A percentile compares a stretch with the other conserved stretches of the same genome.
Evolutionary conservation across 2,888 invertebrate genomes (phyloP).

Genomic region (Mactromeris polynyma): DNA sequence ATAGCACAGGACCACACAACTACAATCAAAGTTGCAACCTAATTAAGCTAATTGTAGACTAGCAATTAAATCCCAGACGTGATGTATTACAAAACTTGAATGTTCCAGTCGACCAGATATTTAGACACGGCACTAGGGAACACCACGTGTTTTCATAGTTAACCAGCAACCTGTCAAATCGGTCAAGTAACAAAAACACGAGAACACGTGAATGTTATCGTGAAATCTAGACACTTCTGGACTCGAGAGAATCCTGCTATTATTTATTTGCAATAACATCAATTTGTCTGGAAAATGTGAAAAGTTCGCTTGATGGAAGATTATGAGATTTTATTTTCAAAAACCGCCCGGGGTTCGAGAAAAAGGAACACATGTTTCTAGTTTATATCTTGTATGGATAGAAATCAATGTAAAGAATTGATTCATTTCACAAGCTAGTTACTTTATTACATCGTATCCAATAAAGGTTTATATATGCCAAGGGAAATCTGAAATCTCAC

Average conservation of each 20-base stretch:
- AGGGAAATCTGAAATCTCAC: conserved; percentile 11
- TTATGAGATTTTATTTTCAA: neutral
- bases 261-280: conserved; percentile 20
- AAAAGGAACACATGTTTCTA: conserved; percentile 3
- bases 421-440: neutral
- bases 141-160: neutral
- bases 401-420: conserved; percentile 34
- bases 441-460: neutral
- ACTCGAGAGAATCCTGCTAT: neutral
- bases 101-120: neutral
- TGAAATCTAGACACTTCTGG: neutral
- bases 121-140: neutral
- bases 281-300: conserved; percentile 17
- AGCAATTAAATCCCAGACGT: conserved; percentile 1
- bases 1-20: neutral
- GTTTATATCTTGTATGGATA: conserved; percentile 17
- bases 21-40: neutral
- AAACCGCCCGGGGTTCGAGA: neutral
- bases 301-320: neutral
- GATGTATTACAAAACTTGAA: neutral
- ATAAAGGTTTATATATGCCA: neutral
- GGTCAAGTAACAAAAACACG: neutral
- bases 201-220: neutral
- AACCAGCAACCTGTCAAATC: neutral
- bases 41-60: neutral